Evolutionary conservation across 2,888 invertebrate genomes (phyloP).

Genomic region (Beris morrisii): DNA sequence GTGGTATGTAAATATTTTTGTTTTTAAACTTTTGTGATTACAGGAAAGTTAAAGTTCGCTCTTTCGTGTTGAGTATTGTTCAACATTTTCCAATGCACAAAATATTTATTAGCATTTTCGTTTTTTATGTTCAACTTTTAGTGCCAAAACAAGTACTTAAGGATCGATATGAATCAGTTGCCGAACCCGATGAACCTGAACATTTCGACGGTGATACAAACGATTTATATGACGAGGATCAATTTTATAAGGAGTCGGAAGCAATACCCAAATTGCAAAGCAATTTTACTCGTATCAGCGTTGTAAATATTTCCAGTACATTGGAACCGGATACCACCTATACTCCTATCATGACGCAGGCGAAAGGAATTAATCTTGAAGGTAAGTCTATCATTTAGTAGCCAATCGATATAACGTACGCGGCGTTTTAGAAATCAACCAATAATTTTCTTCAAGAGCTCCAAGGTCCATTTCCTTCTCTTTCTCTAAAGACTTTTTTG

Average conservation of each 20-base stretch:
- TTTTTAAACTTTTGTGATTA: no score
- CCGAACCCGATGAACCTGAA: slow-evolving; percentile 75
- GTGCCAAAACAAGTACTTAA: slow-evolving; percentile 82
- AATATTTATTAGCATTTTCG: no score
- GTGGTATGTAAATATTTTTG: slow-evolving; percentile 65
- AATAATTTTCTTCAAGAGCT: not conserved
- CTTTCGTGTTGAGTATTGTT: no score
- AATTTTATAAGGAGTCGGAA: slow-evolving; percentile 61
- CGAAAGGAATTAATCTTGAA: slow-evolving; percentile 52
- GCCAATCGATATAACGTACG: no score
- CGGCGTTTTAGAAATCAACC: not conserved
- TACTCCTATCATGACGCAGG: slow-evolving; percentile 53
- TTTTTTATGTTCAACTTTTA: slow-evolving; percentile 47
- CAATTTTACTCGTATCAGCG: slow-evolving; percentile 42
- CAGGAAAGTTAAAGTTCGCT: no score
- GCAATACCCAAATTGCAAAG: slow-evolving; percentile 59
- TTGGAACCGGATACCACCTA: slow-evolving; percentile 43
- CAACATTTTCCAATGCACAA: no score
- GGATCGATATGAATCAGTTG: slow-evolving; percentile 77
- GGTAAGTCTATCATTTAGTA: slow-evolving; percentile 45
- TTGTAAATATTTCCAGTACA: slow-evolving; percentile 42
- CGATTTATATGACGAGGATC: slow-evolving; percentile 61
- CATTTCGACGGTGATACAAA: slow-evolving; percentile 59
- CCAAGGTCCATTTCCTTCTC: no score
- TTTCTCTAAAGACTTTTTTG: no score